A percentile compares a stretch with the other conserved stretches of the same genome.
Conservation (phyloP, 2,113 vertebrate species). For the Andinoacara biseriatus region DNA sequence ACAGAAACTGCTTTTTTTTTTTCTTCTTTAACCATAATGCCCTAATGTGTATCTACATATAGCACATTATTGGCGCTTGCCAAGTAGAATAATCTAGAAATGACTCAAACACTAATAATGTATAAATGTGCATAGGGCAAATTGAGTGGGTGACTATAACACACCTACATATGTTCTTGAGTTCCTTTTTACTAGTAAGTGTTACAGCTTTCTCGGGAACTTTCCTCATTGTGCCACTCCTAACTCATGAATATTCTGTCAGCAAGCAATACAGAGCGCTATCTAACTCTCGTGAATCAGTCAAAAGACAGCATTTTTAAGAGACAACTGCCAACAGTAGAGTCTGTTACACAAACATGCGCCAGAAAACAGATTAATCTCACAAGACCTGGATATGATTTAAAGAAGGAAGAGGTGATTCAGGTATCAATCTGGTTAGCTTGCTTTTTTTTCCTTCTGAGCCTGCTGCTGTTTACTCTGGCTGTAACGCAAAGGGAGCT, state of each 20-base stretch:
- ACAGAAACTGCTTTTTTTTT: background rate
- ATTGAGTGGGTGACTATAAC: constrained; percentile 35
- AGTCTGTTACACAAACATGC: constrained; percentile 58
- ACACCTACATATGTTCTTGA: constrained; percentile 50
- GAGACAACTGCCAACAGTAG: constrained; percentile 45
- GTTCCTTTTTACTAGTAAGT: constrained; percentile 13
- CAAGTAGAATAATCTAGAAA: constrained; percentile 22
- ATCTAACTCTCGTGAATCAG: constrained; percentile 32
- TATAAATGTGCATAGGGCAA: constrained; percentile 43
- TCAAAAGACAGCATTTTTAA: constrained; percentile 54
- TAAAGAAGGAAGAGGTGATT: constrained; percentile 54
- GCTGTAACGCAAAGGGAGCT: constrained; percentile 63
- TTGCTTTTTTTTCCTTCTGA: constrained; percentile 67
- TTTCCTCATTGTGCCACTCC: constrained; percentile 37
- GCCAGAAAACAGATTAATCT: constrained; percentile 59
- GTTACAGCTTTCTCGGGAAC: constrained; percentile 34
- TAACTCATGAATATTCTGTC: constrained; percentile 33
- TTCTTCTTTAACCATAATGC: background rate
- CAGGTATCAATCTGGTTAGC: constrained; percentile 71
- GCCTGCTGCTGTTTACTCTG: constrained; percentile 51
- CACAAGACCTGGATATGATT: constrained; percentile 65
- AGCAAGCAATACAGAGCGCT: constrained; percentile 29
- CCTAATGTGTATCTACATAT: constrained; percentile 7
- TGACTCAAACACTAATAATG: constrained; percentile 39
- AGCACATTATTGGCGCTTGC: background rate